Base-by-base conservation (phyloP, 2,888 invertebrate species). In the Petrolisthes manimaculis region DNA sequence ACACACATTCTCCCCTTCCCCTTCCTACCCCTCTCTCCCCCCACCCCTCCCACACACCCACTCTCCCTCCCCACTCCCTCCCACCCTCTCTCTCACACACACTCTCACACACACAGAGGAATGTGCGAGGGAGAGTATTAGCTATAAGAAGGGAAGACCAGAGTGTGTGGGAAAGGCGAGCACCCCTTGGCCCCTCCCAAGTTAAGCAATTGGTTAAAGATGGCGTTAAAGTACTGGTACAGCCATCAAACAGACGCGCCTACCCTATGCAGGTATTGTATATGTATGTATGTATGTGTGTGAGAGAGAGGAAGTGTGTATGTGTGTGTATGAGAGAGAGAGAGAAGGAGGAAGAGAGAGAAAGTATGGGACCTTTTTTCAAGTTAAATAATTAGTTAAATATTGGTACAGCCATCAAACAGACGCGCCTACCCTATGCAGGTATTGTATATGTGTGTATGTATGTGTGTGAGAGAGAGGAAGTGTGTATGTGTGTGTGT, bases 321-420 rank as follows among this genome's bases (percentile, higher is more conserved):
- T n/a, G n/a, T n/a, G n/a, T n/a, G n/a, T n/a, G n/a, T n/a, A n/a
- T n/a, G n/a, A n/a, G n/a, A n/a, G n/a, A n/a, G n/a, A n/a, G n/a
- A n/a, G n/a, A n/a, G n/a, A n/a, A n/a, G n/a, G n/a, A n/a, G n/a
- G n/a, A n/a, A n/a, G n/a, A n/a, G n/a, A n/a, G n/a, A n/a, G n/a
- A n/a, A n/a, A n/a, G n/a, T n/a, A n/a, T n/a, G n/a, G n/a, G n/a
- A n/a, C n/a, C n/a, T n/a, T n/a, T n/a, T n/a, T n/a, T n/a, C n/a
- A n/a, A n/a, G n/a, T n/a, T n/a, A n/a, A n/a, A n/a, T n/a, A n/a
- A n/a, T n/a, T n/a, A n/a, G n/a, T n/a, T n/a, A n/a, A n/a, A n/a
- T n/a, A n/a, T 96, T 99, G 82, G 98, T 99, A 0, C 99, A 99
- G 93, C 99, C 99, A 0, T 98, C 99, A 88, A 99, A 99, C 93